phyloP scores from a whole-genome alignment of 2,888 invertebrate species.

The Gisinianus flammeolus region DNA sequence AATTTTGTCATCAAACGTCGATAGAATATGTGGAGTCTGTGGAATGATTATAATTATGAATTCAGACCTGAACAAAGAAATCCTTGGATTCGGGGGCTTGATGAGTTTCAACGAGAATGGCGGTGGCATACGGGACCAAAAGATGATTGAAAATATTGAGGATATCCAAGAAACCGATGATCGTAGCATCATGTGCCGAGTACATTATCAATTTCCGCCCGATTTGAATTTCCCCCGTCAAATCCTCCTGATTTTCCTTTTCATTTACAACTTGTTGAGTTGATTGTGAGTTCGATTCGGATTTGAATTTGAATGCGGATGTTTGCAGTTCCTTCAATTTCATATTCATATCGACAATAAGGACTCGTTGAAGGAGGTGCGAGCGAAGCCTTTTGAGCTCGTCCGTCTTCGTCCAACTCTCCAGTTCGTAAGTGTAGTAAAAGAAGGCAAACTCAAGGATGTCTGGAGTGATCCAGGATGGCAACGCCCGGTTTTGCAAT shows the following conservation, averaged over 20 bases:
- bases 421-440: neutral
- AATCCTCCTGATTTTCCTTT: no score
- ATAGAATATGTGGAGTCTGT: no score
- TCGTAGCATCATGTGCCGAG: constrained; percentile 7
- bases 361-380: neutral
- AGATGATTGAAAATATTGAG: neutral
- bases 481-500: neutral
- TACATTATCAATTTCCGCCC: neutral
- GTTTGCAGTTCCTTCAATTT: no score
- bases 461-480: neutral
- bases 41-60: neutral
- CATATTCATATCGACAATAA: constrained; percentile 1
- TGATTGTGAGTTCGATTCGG: no score
- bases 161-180: constrained; percentile 2
- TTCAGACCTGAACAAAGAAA: neutral
- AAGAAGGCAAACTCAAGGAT: neutral
- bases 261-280: no score
- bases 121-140: neutral
- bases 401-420: neutral
- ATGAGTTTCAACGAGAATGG: constrained; percentile 1
- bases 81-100: no score
- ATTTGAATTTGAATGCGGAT: no score
- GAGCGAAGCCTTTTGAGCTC: constrained; percentile 10
- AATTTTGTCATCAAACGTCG: neutral
- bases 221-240: no score